Base-by-base conservation (phyloP, 2,888 invertebrate species). In the Phlogophora meticulosa region DNA sequence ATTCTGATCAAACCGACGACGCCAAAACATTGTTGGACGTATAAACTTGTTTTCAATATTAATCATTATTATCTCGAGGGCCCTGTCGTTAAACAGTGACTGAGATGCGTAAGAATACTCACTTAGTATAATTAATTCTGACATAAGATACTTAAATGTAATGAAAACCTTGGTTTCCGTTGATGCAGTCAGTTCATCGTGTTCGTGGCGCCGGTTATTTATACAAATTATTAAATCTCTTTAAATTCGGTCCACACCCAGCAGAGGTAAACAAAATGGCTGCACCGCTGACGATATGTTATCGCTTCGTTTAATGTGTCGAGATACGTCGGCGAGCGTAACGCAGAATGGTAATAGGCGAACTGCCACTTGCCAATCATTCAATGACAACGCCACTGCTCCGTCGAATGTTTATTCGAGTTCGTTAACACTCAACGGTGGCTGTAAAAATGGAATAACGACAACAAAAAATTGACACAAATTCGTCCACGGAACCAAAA, bases 201-300 rank as follows among this genome's bases (percentile, higher is more conserved):
- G n/a, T n/a, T n/a, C 61, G 49, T 60, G 52, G 43, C 46, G 58
- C 61, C 55, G 40, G 67, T 56, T 78, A 78, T 83, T 76, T 77
- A 63, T 70, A 71, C 7, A 11, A 63, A 69, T 72, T 28, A 28
- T 5, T 28, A 28, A 28, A 59, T 48, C 32, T 67, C 57, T 62
- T 66, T 75, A 69, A 78, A 76, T 75, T 76, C 63, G 60, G 68
- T 66, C 64, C 62, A 71, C 68, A 65, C 60, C 71, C 66, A 51
- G 55, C 65, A 72, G 72, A 78, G 68, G 68, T 81, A 80, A 82
- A 83, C 84, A 87, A 87, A 86, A 87, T 86, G 85, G 85, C 83
- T 81, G 83, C 85, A 80, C 59, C 45, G 70, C 65, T 60, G 61
- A 78, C 75, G 85, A 87, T 84, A 85, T 72, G 62, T 78, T 87